Base-by-base conservation (phyloP, 2,797 vertebrate species). In the Lateolabrax maculatus region DNA sequence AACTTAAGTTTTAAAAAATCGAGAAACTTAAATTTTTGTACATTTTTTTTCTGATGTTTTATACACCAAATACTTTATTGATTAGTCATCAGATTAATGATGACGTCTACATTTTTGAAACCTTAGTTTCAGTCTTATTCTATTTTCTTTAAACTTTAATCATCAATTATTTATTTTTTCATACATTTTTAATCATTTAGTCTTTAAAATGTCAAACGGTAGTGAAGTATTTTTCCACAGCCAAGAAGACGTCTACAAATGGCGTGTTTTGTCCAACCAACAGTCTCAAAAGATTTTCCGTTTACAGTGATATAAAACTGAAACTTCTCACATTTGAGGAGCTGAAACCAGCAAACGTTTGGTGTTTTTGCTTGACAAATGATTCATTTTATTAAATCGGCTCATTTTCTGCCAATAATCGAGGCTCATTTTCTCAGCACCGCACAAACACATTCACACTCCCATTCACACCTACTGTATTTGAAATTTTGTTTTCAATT, bases 401-500 rank as follows among this genome's bases (percentile, higher is more conserved):
- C 46, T 27, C 3, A 12, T 43, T 48, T 41, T 21, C 57, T 53
- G 62, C 70, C 60, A 62, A 27, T 37, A 29, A 37, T 10, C 0
- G 16, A 18, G 23, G 41, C 53, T 58, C n/a, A 41, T 43, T 31
- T 4, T 49, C 4, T 53, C 57, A 10, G 15, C 11, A 6, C 15
- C 7, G 12, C 41, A 62, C n/a, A 19, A 62, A 31, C 66, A 68
- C 56, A 16, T 60, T 56, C 49, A 29, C 73, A 56, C 46, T 56
- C 27, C 31, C 46, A 1, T 61, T 71, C 56, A 77, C 70, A 80
- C 56, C 66, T 46, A n/a, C n/a, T n/a, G n/a, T n/a, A 1, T 19
- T 29, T 13, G 15, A 57, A 77, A 62, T 27, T 2, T 41, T 13
- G 21, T 21, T 39, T 64, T 25, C 56, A 49, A 8, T 36, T 67